phyloP scores from a whole-genome alignment of 2,797 vertebrate species.

The Sciurus carolinensis region DNA sequence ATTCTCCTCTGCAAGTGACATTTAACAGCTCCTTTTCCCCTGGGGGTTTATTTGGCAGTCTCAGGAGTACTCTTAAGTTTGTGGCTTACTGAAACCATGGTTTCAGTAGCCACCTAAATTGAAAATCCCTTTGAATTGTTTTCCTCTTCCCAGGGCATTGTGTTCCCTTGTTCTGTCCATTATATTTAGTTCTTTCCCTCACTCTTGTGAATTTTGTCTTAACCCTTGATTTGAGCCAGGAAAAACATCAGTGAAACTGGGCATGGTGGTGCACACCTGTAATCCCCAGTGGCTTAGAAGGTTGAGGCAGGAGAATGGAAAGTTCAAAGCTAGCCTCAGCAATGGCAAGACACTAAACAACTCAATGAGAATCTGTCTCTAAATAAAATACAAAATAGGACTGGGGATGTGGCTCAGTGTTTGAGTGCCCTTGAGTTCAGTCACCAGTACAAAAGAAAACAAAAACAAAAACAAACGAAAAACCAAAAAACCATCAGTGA shows the following conservation, averaged over 20 bases:
- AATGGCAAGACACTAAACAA: too few species aligned
- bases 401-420: too few species aligned
- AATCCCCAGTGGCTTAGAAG: too few species aligned
- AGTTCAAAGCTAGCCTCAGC: too few species aligned
- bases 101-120: constrained; percentile 68
- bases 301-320: too few species aligned
- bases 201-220: not conserved
- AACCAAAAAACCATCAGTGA: not conserved
- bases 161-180: constrained; percentile 37
- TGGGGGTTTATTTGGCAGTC: constrained; percentile 30
- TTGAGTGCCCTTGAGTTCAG: too few species aligned
- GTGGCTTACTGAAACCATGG: constrained; percentile 63
- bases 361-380: too few species aligned
- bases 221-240: not conserved
- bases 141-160: constrained; percentile 62
- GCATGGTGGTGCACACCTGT: too few species aligned
- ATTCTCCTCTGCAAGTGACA: constrained; percentile 50
- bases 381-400: too few species aligned
- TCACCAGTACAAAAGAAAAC: too few species aligned
- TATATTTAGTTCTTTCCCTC: constrained; percentile 27
- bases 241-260: not conserved
- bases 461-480: too few species aligned
- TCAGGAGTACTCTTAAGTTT: constrained; percentile 60
- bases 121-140: constrained; percentile 72
- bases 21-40: constrained; percentile 37